Evolutionary conservation across 2,797 vertebrate species (phyloP), one percentile per base, ranked within the genome.

Genomic region (Sebastes matsubarae): DNA sequence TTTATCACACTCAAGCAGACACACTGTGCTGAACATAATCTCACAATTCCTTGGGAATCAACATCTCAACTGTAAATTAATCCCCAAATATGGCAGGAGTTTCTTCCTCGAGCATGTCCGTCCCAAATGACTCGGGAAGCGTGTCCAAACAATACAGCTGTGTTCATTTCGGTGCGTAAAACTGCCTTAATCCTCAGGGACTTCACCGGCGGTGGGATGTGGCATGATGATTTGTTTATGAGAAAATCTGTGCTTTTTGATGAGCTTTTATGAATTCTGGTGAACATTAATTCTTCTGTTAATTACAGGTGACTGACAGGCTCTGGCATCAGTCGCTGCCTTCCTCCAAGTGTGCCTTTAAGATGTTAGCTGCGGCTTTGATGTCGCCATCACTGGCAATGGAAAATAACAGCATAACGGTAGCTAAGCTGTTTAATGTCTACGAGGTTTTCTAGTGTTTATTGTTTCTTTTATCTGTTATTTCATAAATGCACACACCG

Each of bases 1-100:
- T 90, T 93, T 92, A 94, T 94, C 94, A 76, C 84, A 67, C 79
- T 71, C 79, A 34, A 68, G 75, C 93, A 94, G 91, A 90, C 76
- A 64, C 77, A 81, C 81, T 87, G 79, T 74, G 69, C 68, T 11
- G 14, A 84, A 84, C 78, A 83, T 90, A 90, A 94, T 87, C 82
- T 80, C 83, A 81, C 81, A 84, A 66, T 88, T 90, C 84, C 76
- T 85, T 6, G 50, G 89, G 90, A 92, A 83, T 91, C 81, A 86
- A 84, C 74, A 85, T 91, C 81, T 89, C 76, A 30, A 79, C 89
- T 79, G 82, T 87, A 88, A 92, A 92, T 89, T 67, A 94, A 94
- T 92, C 91, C 81, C 64, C 25, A 73, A 88, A 92, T 78, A 79
- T 87, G 86, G 83, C 84, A 81, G 72, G 74, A 80, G 83, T 77